phyloP scores from a whole-genome alignment of 2,113 vertebrate species.

The Centropus bengalensis region DNA sequence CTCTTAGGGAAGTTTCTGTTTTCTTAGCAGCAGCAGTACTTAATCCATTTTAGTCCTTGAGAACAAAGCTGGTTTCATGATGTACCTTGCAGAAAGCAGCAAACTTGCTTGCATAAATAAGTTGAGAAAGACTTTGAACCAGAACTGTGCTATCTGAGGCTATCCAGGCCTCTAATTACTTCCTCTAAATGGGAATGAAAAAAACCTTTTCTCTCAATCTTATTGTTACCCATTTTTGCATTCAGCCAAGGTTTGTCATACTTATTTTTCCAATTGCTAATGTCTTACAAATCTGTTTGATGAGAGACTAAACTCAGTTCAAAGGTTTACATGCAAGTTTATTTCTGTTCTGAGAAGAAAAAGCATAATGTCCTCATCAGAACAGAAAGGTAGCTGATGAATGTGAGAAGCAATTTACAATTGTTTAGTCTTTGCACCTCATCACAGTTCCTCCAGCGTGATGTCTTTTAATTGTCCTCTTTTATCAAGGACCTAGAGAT shows the following conservation, averaged over 20 bases:
- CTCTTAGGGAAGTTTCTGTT: not conserved
- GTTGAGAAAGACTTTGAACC: not conserved
- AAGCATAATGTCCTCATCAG: not conserved
- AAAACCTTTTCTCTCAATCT: not conserved
- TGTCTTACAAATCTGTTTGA: not conserved
- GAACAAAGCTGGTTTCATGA: not conserved
- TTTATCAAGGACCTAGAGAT: not conserved
- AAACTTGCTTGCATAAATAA: not conserved
- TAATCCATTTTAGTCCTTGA: not conserved
- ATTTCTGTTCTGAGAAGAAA: not conserved
- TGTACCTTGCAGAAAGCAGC: not conserved
- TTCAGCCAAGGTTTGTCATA: not conserved
- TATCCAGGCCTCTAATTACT: not conserved
- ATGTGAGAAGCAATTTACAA: not conserved
- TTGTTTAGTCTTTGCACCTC: not conserved
- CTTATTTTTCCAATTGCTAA: not conserved
- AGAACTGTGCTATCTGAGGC: not conserved
- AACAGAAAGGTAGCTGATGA: not conserved
- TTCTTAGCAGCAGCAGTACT: not conserved
- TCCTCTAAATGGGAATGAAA: not conserved
- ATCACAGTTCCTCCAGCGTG: not conserved
- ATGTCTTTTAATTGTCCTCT: not conserved
- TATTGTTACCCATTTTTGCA: not conserved
- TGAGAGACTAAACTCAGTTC: not conserved
- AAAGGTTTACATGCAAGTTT: not conserved